Evolutionary conservation across 2,888 invertebrate species (phyloP).

Genomic region (Lomographa bimaculata): DNA sequence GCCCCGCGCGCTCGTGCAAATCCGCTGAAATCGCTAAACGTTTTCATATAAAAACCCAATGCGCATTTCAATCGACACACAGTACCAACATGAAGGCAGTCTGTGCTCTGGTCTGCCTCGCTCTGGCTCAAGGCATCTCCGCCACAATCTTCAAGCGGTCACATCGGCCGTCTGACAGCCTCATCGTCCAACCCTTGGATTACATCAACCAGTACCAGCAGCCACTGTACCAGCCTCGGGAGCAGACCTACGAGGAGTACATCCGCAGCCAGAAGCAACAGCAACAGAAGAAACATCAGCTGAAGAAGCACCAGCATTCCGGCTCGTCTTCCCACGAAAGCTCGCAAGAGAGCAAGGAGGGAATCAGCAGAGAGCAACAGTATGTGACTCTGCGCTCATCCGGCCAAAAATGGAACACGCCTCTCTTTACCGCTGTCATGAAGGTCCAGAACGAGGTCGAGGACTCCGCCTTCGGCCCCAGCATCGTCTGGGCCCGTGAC

Average conservation of each 20-base stretch:
- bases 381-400: constrained; percentile 14
- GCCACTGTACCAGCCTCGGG: constrained; percentile 34
- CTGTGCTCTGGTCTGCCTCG: constrained; percentile 61
- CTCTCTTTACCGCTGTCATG: constrained; percentile 37
- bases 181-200: constrained; percentile 48
- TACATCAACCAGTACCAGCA: constrained; percentile 45
- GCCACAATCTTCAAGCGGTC: constrained; percentile 62
- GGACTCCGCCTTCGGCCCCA: constrained; percentile 38
- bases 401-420: constrained; percentile 39
- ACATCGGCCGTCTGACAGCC: constrained; percentile 41
- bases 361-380: constrained; percentile 19
- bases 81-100: constrained; percentile 67
- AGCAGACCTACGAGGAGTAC: constrained; percentile 28
- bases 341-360: constrained; percentile 35
- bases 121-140: constrained; percentile 55
- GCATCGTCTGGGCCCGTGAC: constrained; percentile 48
- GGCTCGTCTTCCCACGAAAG: constrained; percentile 28
- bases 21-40: constrained; percentile 43
- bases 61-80: constrained; percentile 34
- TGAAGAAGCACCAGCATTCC: constrained; percentile 20
- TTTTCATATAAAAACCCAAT: constrained; percentile 47
- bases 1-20: constrained; percentile 13
- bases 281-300: constrained; percentile 20
- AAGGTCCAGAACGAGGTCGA: constrained; percentile 36
- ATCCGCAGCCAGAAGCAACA: constrained; percentile 24